phyloP scores from a whole-genome alignment of 1,140 invertebrate genomes.

The Lordiphosa collinella region DNA sequence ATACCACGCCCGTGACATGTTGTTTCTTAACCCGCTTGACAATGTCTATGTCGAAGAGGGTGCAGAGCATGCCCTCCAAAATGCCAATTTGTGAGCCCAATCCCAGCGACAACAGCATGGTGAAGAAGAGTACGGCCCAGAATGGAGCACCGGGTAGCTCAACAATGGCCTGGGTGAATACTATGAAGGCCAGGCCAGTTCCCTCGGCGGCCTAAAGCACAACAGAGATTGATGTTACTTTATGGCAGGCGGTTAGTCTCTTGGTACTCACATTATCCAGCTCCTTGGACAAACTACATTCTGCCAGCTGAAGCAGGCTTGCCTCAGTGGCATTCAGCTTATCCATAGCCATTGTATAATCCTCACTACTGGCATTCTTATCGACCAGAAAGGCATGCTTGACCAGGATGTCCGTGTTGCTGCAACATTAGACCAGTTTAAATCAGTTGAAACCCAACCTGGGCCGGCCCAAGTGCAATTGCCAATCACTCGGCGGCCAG shows the following conservation, averaged over 20 bases:
- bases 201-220: constrained; percentile 90
- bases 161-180: constrained; percentile 95
- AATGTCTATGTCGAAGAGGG: constrained; percentile 94
- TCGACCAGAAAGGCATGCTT: constrained; percentile 80
- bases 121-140: constrained; percentile 95
- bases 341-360: constrained; percentile 81
- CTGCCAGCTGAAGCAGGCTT: constrained; percentile 81
- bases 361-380: constrained; percentile 81
- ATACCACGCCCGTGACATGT: constrained; percentile 90
- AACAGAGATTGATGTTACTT: background rate
- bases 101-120: constrained; percentile 94
- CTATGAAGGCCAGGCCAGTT: constrained; percentile 94
- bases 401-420: constrained; percentile 83
- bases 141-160: constrained; percentile 93
- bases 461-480: constrained; percentile 34
- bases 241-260: too few relatives aligned
- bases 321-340: constrained; percentile 79
- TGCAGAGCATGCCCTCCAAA: constrained; percentile 95
- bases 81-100: constrained; percentile 95
- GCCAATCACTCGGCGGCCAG: constrained; percentile 27
- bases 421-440: constrained; percentile 56
- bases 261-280: constrained; percentile 87
- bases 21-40: constrained; percentile 93
- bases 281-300: constrained; percentile 86
- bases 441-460: constrained; percentile 34